phyloP scores from a whole-genome alignment of 2,797 vertebrate species.

The Takifugu rubripes region DNA sequence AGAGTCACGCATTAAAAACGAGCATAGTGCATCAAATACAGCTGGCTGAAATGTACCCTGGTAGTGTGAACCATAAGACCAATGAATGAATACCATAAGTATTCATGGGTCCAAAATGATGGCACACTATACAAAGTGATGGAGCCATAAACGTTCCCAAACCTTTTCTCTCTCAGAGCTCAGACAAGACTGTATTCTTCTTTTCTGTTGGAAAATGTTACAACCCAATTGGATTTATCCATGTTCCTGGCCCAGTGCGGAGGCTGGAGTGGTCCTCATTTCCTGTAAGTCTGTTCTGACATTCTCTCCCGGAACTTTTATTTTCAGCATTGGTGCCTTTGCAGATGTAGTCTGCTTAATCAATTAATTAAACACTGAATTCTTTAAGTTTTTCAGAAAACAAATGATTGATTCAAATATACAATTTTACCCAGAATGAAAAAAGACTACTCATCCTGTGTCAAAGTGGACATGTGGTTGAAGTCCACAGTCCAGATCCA shows the following conservation, averaged over 20 bases:
- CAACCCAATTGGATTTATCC: constrained; percentile 84
- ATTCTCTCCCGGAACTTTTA: not conserved
- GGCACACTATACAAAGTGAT: no score
- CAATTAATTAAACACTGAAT: no score
- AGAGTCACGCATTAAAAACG: no score
- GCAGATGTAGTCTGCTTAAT: no score
- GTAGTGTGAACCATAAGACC: no score
- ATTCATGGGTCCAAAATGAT: no score
- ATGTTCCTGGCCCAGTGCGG: constrained; percentile 86
- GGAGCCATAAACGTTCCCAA: no score
- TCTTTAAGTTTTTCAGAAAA: not conserved
- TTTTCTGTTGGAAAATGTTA: constrained; percentile 82
- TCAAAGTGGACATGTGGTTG: constrained; percentile 81
- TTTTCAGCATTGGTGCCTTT: no score
- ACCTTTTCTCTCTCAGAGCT: constrained; percentile 72
- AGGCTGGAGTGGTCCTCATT: constrained; percentile 85
- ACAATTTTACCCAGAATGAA: constrained; percentile 63
- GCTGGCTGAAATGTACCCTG: no score
- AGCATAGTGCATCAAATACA: no score
- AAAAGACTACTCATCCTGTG: constrained; percentile 85
- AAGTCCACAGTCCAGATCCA: constrained; percentile 74
- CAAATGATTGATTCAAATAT: not conserved
- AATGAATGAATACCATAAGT: no score
- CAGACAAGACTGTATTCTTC: constrained; percentile 90
- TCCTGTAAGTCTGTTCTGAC: constrained; percentile 76